Base-by-base conservation (phyloP, 2,888 invertebrate genomes). In the Archips xylosteana region DNA sequence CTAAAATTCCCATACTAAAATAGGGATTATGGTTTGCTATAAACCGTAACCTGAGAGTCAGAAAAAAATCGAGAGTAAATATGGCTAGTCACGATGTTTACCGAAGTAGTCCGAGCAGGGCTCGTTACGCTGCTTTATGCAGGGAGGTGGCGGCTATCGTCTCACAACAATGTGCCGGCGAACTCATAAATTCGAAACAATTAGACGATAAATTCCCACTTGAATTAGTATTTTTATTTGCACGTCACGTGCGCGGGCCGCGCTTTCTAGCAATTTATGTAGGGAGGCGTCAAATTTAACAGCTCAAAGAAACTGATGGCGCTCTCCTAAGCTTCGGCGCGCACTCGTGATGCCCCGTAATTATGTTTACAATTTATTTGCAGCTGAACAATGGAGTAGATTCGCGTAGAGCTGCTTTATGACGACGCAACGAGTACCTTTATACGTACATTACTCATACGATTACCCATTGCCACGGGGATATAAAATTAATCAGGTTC, bases 181-280 rank as follows among this genome's bases (percentile, higher is more conserved):
- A 83, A 85, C 87, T 87, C 89, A 87, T 91, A 91, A 92, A 91
- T 91, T 86, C 83, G 80, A 86, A 90, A 90, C 91, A 91, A 91
- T 92, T 90, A 92, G 86, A 88, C 87, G 83, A 91, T 91, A 91
- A 91, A 91, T 91, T 86, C 85, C 82, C 84, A 81, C 85, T 88
- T 87, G 87, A 87, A 91, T 91, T 88, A 87, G 89, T 90, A 88
- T 89, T 91, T 92, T 91, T 91, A 89, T 91, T 90, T 89, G 88
- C 90, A 84, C 89, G 84, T 92, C 92, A 91, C 89, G 91, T 91
- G 89, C 91, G 86, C 87, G 80, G 84, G 85, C 84, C 84, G 82
- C 85, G 85, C 86, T 83, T 82, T 82, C 84, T 78, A 83, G 80
- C 83, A 87, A 91, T 91, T 90, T 91, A 91, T 91, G 87, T 88